Conservation (phyloP, 2,113 vertebrate genomes). For the Centropristis striata region DNA sequence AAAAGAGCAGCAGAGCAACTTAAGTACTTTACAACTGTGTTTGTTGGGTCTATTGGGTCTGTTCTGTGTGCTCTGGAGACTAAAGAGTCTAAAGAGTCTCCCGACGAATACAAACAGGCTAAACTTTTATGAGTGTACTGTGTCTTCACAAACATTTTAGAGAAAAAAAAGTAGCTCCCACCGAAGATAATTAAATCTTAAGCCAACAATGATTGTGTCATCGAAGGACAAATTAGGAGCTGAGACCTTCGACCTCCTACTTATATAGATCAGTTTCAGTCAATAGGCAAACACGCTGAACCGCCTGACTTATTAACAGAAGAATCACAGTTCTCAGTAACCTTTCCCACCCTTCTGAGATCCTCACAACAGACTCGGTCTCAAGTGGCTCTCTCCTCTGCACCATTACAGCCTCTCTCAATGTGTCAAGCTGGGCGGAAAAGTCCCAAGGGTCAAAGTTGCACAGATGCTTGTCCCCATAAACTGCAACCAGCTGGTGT, state of each 20-base stretch:
- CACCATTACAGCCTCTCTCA: conserved; percentile 34
- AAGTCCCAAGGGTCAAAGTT: conserved; percentile 64
- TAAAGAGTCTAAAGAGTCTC: no score
- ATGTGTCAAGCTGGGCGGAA: conserved; percentile 21
- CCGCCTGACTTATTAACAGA: neutral
- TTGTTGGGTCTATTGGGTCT: no score
- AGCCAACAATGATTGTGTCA: neutral
- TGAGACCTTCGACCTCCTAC: neutral
- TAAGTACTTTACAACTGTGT: no score
- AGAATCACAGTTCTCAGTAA: neutral
- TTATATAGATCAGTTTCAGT: neutral
- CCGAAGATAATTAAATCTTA: neutral
- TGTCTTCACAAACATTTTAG: no score
- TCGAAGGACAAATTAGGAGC: neutral
- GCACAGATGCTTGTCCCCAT: conserved; percentile 52
- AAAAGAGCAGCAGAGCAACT: no score
- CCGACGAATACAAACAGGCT: no score
- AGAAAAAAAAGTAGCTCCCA: neutral
- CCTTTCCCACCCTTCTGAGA: conserved; percentile 28
- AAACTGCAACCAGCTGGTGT: conserved; percentile 70
- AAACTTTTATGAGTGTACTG: no score
- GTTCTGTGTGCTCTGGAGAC: no score
- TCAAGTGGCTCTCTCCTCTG: neutral
- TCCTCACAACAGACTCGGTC: neutral
- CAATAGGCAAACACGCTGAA: neutral